phyloP scores from a whole-genome alignment of 2,888 invertebrate species.

The Stramonita haemastoma region DNA sequence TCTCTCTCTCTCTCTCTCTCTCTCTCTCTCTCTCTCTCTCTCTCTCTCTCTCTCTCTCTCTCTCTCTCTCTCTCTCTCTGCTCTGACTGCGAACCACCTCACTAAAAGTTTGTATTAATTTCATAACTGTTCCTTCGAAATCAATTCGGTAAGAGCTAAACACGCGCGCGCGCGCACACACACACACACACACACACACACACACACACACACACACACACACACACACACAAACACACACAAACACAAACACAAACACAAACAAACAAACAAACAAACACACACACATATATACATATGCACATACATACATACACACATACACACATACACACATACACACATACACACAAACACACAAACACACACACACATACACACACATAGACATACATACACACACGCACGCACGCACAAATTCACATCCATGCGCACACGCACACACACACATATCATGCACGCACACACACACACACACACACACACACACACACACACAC shows the following conservation, averaged over 20 bases:
- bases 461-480: neutral
- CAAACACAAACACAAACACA: neutral
- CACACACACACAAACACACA: constrained; percentile 1
- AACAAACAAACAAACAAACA: neutral
- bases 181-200: constrained; percentile 22
- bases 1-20: neutral
- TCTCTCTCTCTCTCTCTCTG: neutral
- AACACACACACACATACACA: neutral
- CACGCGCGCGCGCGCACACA: neutral
- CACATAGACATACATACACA: neutral
- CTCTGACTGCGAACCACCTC: neutral
- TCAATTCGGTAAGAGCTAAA: neutral
- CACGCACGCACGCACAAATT: neutral
- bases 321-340: neutral
- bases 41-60: neutral
- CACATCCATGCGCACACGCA: neutral
- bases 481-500: neutral
- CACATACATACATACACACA: neutral
- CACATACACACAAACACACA: neutral
- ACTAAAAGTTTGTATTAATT: neutral
- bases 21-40: neutral
- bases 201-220: constrained; percentile 12
- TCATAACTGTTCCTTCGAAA: neutral
- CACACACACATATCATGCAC: neutral
- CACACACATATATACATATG: neutral